Evolutionary conservation across 2,888 invertebrate genomes (phyloP).

Genomic region (Meteorus colon): DNA sequence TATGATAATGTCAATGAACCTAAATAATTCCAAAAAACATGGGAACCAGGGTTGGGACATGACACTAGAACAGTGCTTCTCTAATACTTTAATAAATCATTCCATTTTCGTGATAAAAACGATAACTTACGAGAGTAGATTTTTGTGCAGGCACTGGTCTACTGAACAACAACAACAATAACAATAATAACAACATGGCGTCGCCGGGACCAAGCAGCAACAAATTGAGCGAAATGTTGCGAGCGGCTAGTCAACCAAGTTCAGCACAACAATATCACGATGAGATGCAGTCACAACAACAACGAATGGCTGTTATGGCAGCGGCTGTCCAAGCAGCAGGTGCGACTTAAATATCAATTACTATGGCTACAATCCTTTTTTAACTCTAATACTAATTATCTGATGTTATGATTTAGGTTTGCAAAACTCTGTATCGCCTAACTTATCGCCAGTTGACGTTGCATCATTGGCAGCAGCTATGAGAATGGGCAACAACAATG

Average conservation of each 20-base stretch:
- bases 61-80: slow-evolving; percentile 38
- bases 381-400: background rate
- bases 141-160: slow-evolving; percentile 78
- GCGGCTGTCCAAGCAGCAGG: slow-evolving; percentile 70
- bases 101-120: background rate
- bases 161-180: slow-evolving; percentile 82
- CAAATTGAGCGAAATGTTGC: slow-evolving; percentile 72
- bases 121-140: slow-evolving; percentile 71
- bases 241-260: slow-evolving; percentile 69
- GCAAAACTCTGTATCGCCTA: slow-evolving; percentile 71
- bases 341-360: slow-evolving; percentile 51
- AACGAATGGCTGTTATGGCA: slow-evolving; percentile 72
- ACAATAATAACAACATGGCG: slow-evolving; percentile 77
- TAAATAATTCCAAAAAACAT: slow-evolving; percentile 7
- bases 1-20: slow-evolving; percentile 1
- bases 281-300: slow-evolving; percentile 80
- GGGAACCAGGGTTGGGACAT: slow-evolving; percentile 31
- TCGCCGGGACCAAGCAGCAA: slow-evolving; percentile 72
- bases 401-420: slow-evolving; percentile 61
- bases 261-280: slow-evolving; percentile 72
- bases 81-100: background rate
- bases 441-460: slow-evolving; percentile 71
- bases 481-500: slow-evolving; percentile 74
- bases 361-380: background rate
- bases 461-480: slow-evolving; percentile 71